Conservation (phyloP, 2,113 vertebrate species). For the Lepus timidus region DNA sequence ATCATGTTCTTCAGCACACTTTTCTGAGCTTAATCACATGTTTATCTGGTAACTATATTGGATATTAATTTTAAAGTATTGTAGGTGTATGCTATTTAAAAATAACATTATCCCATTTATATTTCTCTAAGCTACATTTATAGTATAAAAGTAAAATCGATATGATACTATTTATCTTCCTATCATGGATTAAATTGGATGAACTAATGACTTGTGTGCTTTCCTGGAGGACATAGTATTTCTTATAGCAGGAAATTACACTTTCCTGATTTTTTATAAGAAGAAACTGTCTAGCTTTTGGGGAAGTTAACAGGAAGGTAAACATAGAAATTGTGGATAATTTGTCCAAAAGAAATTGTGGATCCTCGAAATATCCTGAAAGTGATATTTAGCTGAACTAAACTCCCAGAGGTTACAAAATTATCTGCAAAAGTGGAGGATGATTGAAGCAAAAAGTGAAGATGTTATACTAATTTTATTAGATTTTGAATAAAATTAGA, state of each 20-base stretch:
- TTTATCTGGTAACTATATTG: constrained; percentile 78
- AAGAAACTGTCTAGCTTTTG: background rate
- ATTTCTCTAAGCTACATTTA: constrained; percentile 74
- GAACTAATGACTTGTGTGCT: background rate
- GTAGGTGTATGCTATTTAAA: constrained; percentile 77
- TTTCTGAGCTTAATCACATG: constrained; percentile 82
- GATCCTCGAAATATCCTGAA: background rate
- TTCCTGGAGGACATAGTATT: constrained; percentile 46
- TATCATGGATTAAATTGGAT: background rate
- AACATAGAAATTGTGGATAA: background rate
- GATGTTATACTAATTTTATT: background rate
- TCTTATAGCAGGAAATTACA: background rate
- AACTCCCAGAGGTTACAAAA: background rate
- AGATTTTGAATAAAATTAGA: background rate
- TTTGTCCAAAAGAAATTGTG: background rate
- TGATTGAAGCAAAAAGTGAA: background rate
- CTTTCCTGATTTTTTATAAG: background rate
- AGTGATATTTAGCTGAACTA: background rate
- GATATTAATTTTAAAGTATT: constrained; percentile 85
- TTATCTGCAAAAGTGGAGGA: background rate
- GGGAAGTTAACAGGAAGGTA: background rate
- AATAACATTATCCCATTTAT: constrained; percentile 82
- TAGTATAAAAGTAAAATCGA: background rate
- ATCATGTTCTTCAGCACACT: constrained; percentile 71
- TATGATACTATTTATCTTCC: background rate